Base-by-base conservation (phyloP, 2,888 invertebrate species). In the Ypsolopha sequella region DNA sequence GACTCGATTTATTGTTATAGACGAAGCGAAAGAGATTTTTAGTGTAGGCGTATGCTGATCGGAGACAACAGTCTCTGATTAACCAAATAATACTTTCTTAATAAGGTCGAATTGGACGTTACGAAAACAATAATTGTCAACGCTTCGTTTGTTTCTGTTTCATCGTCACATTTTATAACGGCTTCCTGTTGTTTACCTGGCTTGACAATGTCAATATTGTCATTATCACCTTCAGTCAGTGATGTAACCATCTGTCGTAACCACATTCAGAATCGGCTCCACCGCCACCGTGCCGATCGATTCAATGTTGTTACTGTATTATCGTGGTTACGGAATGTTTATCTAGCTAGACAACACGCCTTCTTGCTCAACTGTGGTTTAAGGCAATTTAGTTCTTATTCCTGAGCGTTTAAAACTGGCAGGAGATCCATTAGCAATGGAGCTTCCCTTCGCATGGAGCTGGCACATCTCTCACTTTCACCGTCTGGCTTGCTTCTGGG, bases 401-500 rank as follows among this genome's bases (percentile, higher is more conserved):
- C 24, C 43, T 7, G 8, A 43, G 11, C 0, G 43, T 43, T 43
- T 14, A 13, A 13, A 43, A 43, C 13, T 43, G 38, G 24, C 24
- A 24, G 24, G 24, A 24, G 24, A 24, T 24, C 39, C 39, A 43
- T 43, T 3, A 43, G 43, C 43, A 6, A 38, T 66, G 65, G 62
- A 64, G 57, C 63, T 63, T 71, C 66, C 65, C 66, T 65, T 62
- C 63, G 64, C 64, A 62, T 60, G 60, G 61, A 61, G 61, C 60
- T 63, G 64, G 61, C 60, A 65, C 65, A 72, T 80, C 75, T 73
- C 68, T 68, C 73, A 80, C 82, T 82, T 82, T 84, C 82, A 78
- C 81, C 74, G 61, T 61, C 61, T 60, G 56, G 58, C 58, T 60
- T 62, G 64, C 66, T 76, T 68, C 70, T 73, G 61, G 76, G 79